phyloP scores from a whole-genome alignment of 2,113 vertebrate genomes.

The Tonatia bakeri region DNA sequence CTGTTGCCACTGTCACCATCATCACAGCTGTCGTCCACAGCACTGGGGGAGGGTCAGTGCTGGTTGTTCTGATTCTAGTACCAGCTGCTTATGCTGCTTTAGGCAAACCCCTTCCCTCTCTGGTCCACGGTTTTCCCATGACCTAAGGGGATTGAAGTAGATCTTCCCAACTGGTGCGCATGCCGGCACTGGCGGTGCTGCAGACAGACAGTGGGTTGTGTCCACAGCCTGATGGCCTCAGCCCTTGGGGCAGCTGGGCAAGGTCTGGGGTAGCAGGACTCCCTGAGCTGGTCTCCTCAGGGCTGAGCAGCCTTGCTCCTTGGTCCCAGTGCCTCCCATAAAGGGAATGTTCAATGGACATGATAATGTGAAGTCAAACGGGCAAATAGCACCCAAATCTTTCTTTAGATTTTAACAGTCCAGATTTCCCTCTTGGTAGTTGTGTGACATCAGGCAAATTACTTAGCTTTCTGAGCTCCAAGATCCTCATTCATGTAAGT shows the following conservation, averaged over 20 bases:
- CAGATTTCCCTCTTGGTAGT: neutral
- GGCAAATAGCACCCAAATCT: neutral
- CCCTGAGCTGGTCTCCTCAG: neutral
- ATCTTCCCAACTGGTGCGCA: neutral
- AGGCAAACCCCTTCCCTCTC: neutral
- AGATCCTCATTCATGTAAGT: neutral
- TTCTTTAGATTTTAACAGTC: neutral
- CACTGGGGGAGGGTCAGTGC: no score
- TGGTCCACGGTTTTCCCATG: neutral
- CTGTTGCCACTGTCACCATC: neutral
- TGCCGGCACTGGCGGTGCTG: neutral
- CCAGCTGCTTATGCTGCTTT: neutral
- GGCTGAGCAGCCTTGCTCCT: neutral
- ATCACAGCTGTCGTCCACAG: neutral
- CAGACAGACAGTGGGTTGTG: neutral
- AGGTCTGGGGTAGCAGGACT: neutral
- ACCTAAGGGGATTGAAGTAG: neutral
- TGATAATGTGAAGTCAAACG: no score
- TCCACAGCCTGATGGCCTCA: neutral
- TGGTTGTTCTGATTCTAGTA: neutral
- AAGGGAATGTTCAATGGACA: neutral
- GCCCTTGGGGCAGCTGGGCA: neutral
- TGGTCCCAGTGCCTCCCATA: neutral
- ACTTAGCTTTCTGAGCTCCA: neutral
- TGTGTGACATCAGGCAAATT: neutral